Percentiles rank a stretch among this genome's conserved stretches.
phyloP scores from a whole-genome alignment of 2,113 vertebrate species.

The Eulemur rufifrons region DNA sequence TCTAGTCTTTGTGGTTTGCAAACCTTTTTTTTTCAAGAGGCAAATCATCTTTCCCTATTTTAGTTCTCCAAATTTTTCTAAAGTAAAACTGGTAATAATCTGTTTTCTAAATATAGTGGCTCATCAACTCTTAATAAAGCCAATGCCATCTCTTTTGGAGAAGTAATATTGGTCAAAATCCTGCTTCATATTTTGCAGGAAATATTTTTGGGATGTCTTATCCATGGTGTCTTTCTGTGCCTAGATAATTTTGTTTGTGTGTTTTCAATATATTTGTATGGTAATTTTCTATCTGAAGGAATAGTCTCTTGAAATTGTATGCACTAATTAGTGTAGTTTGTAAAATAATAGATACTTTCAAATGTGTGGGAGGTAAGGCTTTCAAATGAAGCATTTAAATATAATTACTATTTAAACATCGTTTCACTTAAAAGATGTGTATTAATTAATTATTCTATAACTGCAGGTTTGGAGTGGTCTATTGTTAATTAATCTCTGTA shows the following conservation, averaged over 20 bases:
- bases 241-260: background rate
- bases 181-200: conserved; percentile 24
- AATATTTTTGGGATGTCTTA: background rate
- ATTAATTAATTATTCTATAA: conserved; percentile 69
- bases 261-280: conserved; percentile 1
- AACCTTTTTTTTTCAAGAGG: background rate
- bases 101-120: conserved; percentile 43
- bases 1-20: conserved; percentile 9
- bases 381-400: conserved; percentile 63
- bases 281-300: conserved; percentile 58
- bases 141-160: conserved; percentile 13
- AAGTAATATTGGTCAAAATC: conserved; percentile 3
- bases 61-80: background rate
- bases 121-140: conserved; percentile 40
- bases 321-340: conserved; percentile 48
- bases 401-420: conserved; percentile 67
- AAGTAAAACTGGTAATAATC: conserved; percentile 11
- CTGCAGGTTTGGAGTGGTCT: conserved; percentile 14
- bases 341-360: conserved; percentile 67
- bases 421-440: conserved; percentile 49
- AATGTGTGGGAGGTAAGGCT: conserved; percentile 47
- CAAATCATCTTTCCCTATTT: conserved; percentile 2
- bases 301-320: conserved; percentile 63
- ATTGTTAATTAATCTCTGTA: conserved; percentile 56
- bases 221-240: background rate